phyloP scores from a whole-genome alignment of 2,113 vertebrate genomes.

The Formicarius rufipectus region DNA sequence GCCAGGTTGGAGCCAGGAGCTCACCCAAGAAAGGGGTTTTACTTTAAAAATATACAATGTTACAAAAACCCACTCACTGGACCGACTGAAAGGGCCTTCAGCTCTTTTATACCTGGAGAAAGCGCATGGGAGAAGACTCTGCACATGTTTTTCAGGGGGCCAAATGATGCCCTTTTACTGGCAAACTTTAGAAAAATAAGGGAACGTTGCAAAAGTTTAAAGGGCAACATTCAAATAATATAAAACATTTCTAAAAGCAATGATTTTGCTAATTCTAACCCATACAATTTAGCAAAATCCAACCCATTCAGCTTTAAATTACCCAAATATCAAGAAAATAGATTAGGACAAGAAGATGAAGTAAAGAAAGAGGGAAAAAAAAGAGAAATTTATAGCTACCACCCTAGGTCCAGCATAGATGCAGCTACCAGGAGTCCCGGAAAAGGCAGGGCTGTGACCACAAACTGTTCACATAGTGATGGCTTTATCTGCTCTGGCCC shows the following conservation, averaged over 20 bases:
- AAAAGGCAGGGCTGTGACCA: background rate
- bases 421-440: background rate
- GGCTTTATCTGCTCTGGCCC: background rate
- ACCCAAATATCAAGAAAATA: background rate
- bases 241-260: background rate
- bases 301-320: background rate
- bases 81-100: background rate
- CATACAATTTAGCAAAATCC: background rate
- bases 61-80: background rate
- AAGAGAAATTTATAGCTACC: background rate
- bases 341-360: background rate
- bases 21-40: background rate
- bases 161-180: background rate
- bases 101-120: background rate
- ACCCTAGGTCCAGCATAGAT: background rate
- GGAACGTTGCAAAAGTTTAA: background rate
- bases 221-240: background rate
- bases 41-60: background rate
- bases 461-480: background rate
- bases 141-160: background rate
- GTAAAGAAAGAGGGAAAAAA: background rate
- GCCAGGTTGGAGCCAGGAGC: background rate
- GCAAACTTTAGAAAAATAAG: background rate
- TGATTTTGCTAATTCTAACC: background rate
- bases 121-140: background rate